phyloP scores from a whole-genome alignment of 2,113 vertebrate species.

The Pelobates fuscus region DNA sequence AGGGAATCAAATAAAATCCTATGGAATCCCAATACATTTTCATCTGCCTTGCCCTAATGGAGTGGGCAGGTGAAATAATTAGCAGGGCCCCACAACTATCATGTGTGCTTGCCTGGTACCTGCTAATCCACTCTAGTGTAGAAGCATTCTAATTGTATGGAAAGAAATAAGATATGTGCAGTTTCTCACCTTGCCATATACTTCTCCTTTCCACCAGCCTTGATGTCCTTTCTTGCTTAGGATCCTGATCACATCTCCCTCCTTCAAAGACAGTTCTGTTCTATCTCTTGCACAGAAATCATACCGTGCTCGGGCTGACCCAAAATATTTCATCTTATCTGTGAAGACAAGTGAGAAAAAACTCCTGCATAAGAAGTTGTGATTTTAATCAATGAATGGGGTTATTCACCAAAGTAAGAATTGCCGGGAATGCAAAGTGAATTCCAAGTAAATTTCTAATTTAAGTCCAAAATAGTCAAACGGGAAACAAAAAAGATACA shows the following conservation, averaged over 20 bases:
- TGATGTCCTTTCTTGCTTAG: conserved; percentile 85
- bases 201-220: conserved; percentile 93
- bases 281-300: conserved; percentile 89
- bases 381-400: background rate
- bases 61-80: too few relatives aligned
- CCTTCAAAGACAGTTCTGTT: conserved; percentile 80
- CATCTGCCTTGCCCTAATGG: too few relatives aligned
- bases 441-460: too few relatives aligned
- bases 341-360: conserved; percentile 12
- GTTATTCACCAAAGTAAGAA: background rate
- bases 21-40: too few relatives aligned
- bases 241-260: conserved; percentile 89
- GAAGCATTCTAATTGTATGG: background rate
- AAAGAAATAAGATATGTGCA: background rate
- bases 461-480: too few relatives aligned
- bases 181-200: conserved; percentile 84
- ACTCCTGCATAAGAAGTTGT: background rate
- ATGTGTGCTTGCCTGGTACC: too few relatives aligned
- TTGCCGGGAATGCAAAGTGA: too few relatives aligned
- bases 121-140: too few relatives aligned
- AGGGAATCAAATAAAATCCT: too few relatives aligned
- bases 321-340: conserved; percentile 73
- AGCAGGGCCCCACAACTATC: too few relatives aligned
- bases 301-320: conserved; percentile 83
- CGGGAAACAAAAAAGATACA: too few relatives aligned